A percentile compares a stretch with the other conserved stretches of the same genome.
These are phyloP conservation scores for Bruchidius siliquastri DNA, from an alignment of 2,888 invertebrate genomes.

Conservation along the genomic window DNA sequence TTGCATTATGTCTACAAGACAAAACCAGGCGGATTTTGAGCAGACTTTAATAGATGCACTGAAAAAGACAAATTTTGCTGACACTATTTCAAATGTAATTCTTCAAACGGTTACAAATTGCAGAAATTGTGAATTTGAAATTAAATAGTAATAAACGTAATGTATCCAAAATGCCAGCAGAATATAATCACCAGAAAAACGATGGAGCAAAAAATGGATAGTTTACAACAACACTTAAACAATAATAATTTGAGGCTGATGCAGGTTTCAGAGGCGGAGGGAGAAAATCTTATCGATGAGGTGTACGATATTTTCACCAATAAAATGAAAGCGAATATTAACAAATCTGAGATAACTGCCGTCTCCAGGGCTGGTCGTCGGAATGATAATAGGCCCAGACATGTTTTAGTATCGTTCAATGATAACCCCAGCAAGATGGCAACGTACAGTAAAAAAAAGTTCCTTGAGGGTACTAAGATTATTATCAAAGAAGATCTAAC, in stretches of 20 bases:
- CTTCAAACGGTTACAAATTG: no score
- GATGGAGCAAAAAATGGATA: background rate
- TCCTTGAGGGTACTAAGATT: conserved; percentile 8
- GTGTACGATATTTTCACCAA: background rate
- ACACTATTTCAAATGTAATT: no score
- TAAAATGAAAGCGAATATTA: background rate
- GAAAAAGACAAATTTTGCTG: no score
- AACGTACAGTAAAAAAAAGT: conserved; percentile 5
- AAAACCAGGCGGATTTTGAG: no score
- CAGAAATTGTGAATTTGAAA: no score
- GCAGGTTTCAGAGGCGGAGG: background rate
- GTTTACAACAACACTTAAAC: background rate
- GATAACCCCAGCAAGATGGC: background rate
- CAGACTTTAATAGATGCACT: no score
- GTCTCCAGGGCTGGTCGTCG: background rate
- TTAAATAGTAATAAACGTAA: no score
- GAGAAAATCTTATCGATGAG: background rate
- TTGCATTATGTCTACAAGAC: no score
- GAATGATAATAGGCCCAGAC: background rate
- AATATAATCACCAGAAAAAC: background rate
- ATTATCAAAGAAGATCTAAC: conserved; percentile 12
- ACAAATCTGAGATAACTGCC: background rate
- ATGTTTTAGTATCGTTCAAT: no score
- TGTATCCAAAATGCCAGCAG: background rate
- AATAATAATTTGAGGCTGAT: background rate